Evolutionary conservation across 2,888 invertebrate genomes (phyloP).

Genomic region (Drosophila nr. medialis): DNA sequence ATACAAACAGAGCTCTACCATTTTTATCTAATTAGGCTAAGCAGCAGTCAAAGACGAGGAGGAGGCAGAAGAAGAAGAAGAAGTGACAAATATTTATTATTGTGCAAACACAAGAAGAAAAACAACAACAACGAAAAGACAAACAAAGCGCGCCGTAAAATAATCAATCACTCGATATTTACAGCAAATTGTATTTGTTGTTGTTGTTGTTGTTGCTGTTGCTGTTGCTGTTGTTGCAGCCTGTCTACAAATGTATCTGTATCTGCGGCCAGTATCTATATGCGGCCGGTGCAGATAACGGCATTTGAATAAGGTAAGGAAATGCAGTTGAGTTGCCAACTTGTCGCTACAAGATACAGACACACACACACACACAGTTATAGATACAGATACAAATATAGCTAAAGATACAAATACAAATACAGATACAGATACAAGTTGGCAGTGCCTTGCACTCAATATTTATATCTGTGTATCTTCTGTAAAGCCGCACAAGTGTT

Average conservation of each 20-base stretch:
- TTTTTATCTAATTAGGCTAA: conserved; percentile 82
- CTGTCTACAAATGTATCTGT: conserved; percentile 40
- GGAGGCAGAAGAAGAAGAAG: conserved; percentile 10
- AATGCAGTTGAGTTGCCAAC: conserved; percentile 64
- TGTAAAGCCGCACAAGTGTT: conserved; percentile 74
- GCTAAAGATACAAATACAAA: conserved; percentile 7
- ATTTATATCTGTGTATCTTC: conserved; percentile 37
- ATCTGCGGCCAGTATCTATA: conserved; percentile 26
- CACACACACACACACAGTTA: background rate
- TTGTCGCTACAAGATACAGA: conserved; percentile 42
- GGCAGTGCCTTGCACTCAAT: conserved; percentile 37
- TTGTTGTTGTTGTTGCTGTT: background rate
- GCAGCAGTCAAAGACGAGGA: conserved; percentile 43
- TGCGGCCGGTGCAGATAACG: conserved; percentile 58
- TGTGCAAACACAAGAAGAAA: conserved; percentile 46
- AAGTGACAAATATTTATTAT: conserved; percentile 73
- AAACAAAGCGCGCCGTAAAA: conserved; percentile 57
- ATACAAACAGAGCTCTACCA: conserved; percentile 56
- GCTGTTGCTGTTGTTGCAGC: background rate
- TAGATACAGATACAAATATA: conserved; percentile 12
- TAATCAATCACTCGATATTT: conserved; percentile 79
- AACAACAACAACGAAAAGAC: background rate
- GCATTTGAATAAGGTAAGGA: conserved; percentile 74
- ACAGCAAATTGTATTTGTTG: conserved; percentile 62
- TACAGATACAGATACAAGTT: conserved; percentile 9